Percentiles rank a stretch among this genome's conserved stretches.
These are phyloP conservation scores for Thaumetopoea pityocampa DNA, from an alignment of 1,140 invertebrate species.

Conservation along the genomic window DNA sequence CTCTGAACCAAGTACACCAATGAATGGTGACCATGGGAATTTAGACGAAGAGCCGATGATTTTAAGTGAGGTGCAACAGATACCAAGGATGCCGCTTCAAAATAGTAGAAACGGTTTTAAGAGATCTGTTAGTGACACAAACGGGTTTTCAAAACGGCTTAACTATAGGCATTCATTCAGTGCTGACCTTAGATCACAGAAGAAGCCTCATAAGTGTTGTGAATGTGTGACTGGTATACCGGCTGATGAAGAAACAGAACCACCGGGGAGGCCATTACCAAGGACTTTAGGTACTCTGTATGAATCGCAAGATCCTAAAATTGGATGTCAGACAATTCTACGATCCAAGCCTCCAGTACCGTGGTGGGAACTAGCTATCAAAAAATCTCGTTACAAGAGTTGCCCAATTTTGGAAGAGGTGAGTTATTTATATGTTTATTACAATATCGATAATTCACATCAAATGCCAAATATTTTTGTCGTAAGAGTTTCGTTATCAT, in stretches of 20 bases:
- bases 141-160: constrained; percentile 65
- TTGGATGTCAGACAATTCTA: constrained; percentile 79
- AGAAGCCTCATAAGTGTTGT: constrained; percentile 70
- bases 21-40: constrained; percentile 41
- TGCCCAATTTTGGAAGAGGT: constrained; percentile 82
- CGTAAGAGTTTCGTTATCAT: too few species aligned
- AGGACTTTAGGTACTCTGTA: constrained; percentile 70
- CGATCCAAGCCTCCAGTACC: constrained; percentile 81
- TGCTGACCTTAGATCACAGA: constrained; percentile 59
- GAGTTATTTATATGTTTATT: constrained; percentile 26
- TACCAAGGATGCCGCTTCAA: constrained; percentile 63
- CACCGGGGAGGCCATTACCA: constrained; percentile 30
- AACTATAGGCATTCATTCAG: constrained; percentile 73
- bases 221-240: constrained; percentile 72
- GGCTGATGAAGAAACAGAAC: constrained; percentile 40
- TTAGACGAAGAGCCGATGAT: constrained; percentile 45
- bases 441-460: constrained; percentile 4
- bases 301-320: constrained; percentile 77
- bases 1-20: constrained; percentile 71
- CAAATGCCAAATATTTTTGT: not conserved
- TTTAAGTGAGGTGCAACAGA: constrained; percentile 55
- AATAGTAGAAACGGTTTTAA: constrained; percentile 63
- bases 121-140: constrained; percentile 67
- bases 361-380: constrained; percentile 91
- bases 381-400: constrained; percentile 82